Evolutionary conservation across 2,113 vertebrate genomes (phyloP).

Genomic region (Nematolebias whitei): DNA sequence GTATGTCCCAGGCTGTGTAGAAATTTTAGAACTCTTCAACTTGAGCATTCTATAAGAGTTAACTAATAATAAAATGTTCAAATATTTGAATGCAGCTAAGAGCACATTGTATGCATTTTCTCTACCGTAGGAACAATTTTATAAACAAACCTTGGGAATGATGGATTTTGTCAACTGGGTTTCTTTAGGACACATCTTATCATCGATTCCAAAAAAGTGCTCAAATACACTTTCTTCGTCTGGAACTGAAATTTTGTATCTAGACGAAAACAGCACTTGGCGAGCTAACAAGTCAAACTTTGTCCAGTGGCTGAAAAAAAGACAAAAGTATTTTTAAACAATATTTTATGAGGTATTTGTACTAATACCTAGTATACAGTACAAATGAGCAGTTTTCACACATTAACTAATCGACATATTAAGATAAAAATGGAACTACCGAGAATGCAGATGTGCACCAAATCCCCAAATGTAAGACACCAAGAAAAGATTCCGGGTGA

Average conservation of each 20-base stretch:
- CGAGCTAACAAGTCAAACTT: conserved; percentile 79
- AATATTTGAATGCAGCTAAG: neutral
- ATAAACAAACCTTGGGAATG: conserved; percentile 79
- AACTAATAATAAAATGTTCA: neutral
- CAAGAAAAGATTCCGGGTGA: conserved; percentile 79
- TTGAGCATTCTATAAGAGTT: neutral
- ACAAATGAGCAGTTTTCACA: neutral
- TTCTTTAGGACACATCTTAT: conserved; percentile 47
- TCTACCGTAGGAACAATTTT: neutral
- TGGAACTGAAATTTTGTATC: conserved; percentile 74
- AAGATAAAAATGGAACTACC: conserved; percentile 67
- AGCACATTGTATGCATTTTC: neutral
- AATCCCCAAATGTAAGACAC: conserved; percentile 88
- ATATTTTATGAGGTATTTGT: neutral
- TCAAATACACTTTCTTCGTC: conserved; percentile 80
- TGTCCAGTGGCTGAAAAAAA: conserved; percentile 76
- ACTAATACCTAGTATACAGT: neutral
- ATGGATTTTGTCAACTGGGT: conserved; percentile 42
- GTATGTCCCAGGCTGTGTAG: conserved; percentile 75
- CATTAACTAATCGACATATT: neutral
- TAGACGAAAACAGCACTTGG: conserved; percentile 62
- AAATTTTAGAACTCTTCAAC: neutral
- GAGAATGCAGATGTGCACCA: conserved; percentile 82
- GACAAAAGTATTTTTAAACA: conserved; percentile 6
- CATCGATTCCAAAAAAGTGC: conserved; percentile 68